phyloP scores from a whole-genome alignment of 2,888 invertebrate species.

The Campopleginae sp. region DNA sequence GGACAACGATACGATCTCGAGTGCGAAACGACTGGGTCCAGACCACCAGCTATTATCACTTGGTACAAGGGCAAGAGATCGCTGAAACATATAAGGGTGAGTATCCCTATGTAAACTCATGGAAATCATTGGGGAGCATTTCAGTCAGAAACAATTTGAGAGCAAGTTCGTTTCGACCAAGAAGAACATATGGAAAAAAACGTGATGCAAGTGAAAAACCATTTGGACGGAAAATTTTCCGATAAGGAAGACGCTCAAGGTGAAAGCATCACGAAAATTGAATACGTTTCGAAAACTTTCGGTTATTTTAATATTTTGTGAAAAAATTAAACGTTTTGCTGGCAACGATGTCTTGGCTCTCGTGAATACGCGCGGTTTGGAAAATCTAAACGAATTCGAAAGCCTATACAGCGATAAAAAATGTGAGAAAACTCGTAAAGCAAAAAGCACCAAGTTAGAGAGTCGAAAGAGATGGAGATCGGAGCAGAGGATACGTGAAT shows the following conservation, averaged over 20 bases:
- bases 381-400: constrained; percentile 19
- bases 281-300: no score
- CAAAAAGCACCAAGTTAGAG: constrained; percentile 14
- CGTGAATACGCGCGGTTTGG: background rate
- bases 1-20: constrained; percentile 93
- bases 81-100: constrained; percentile 92
- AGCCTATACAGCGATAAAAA: constrained; percentile 11
- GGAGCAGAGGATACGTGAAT: constrained; percentile 30
- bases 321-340: background rate
- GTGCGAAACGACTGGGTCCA: constrained; percentile 93
- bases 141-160: background rate
- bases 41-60: constrained; percentile 93
- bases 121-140: background rate
- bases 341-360: background rate
- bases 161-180: background rate
- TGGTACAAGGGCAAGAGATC: constrained; percentile 96
- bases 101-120: constrained; percentile 66
- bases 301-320: background rate
- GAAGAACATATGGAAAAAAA: no score
- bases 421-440: constrained; percentile 40
- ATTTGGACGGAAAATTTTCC: no score
- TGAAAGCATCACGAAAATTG: no score
- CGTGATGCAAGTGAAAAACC: no score
- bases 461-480: constrained; percentile 50
- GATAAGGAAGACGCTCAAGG: no score